These are phyloP conservation scores for Pagrus major DNA, from an alignment of 2,113 vertebrate species.

Conservation along the genomic window DNA sequence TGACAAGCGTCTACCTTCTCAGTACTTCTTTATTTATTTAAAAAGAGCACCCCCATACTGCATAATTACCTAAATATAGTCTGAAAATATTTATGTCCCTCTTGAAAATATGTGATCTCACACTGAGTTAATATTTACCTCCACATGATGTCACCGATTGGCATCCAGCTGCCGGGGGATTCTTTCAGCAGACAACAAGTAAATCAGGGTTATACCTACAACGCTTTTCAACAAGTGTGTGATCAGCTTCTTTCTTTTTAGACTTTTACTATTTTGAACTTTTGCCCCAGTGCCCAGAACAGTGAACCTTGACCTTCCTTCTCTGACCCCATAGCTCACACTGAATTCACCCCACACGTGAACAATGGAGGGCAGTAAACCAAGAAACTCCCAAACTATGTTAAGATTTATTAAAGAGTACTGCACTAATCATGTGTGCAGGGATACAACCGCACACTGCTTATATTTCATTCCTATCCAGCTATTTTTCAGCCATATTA, in stretches of 20 bases:
- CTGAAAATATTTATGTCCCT: conserved; percentile 30
- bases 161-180: conserved; percentile 17
- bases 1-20: neutral
- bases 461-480: neutral
- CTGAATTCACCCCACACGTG: conserved; percentile 28
- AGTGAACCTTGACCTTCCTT: conserved; percentile 72
- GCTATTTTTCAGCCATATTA: neutral
- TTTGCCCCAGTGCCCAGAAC: conserved; percentile 52
- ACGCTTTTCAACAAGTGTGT: conserved; percentile 58
- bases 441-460: neutral
- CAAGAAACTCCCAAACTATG: neutral
- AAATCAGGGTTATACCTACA: conserved; percentile 45
- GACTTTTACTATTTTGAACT: conserved; percentile 73
- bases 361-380: conserved; percentile 35
- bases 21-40: neutral
- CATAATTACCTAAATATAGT: neutral
- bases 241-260: conserved; percentile 58
- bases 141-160: conserved; percentile 52
- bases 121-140: conserved; percentile 58
- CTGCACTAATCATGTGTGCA: neutral
- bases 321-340: conserved; percentile 35
- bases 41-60: neutral
- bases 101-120: conserved; percentile 41
- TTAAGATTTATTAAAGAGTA: neutral
- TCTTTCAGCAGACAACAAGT: conserved; percentile 35